These are phyloP conservation scores for Heliconius erato DNA, from an alignment of 2,888 invertebrate genomes.

Conservation along the genomic window DNA sequence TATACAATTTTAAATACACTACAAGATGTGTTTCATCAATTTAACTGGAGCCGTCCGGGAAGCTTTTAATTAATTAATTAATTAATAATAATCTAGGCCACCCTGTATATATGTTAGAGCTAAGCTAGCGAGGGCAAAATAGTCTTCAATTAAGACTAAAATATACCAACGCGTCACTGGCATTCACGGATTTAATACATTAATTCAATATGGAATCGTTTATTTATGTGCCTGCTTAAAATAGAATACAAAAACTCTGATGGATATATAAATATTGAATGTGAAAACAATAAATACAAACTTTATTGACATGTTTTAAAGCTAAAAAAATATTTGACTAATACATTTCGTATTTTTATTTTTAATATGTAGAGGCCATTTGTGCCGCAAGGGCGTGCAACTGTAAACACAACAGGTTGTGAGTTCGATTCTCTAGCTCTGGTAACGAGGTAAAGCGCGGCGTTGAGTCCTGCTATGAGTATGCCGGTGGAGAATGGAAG, in stretches of 20 bases:
- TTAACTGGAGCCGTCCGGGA: not conserved
- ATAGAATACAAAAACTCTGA: not conserved
- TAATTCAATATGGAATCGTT: not conserved
- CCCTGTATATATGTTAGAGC: not conserved
- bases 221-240: not conserved
- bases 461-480: too few relatives aligned
- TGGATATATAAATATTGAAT: not conserved
- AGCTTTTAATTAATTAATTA: conserved; percentile 45
- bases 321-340: not conserved
- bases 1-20: not conserved
- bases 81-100: conserved; percentile 28
- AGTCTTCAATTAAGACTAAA: not conserved
- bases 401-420: too few relatives aligned
- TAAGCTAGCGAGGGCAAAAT: not conserved
- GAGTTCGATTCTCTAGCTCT: too few relatives aligned
- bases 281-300: not conserved
- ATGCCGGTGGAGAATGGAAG: too few relatives aligned
- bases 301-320: not conserved
- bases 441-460: too few relatives aligned
- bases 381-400: too few relatives aligned
- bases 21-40: conserved; percentile 5
- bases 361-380: not conserved
- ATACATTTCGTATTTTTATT: not conserved
- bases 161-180: not conserved
- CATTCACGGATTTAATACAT: not conserved